Conservation (phyloP, 2,113 vertebrate species). For the Oreochromis aureus region DNA sequence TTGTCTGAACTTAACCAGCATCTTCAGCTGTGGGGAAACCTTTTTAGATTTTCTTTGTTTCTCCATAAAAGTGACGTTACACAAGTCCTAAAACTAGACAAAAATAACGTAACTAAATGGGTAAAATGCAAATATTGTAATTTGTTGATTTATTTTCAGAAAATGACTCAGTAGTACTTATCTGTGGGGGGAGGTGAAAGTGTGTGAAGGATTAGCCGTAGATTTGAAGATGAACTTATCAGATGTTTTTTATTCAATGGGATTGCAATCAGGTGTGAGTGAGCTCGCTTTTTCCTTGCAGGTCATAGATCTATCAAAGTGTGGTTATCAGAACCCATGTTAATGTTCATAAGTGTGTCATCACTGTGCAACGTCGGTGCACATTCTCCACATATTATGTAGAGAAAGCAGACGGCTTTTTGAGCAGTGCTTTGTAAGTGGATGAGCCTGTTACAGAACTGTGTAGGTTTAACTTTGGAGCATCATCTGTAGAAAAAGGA, state of each 20-base stretch:
- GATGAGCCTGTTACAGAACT: neutral
- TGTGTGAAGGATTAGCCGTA: accelerated
- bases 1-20: neutral
- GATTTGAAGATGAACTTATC: neutral
- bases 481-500: neutral
- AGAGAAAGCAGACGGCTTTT: neutral
- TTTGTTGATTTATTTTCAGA: neutral
- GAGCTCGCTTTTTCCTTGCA: accelerated
- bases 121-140: neutral
- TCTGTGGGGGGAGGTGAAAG: neutral
- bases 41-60: neutral
- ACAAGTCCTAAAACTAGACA: neutral
- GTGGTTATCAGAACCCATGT: accelerated
- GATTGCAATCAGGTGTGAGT: neutral
- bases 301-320: neutral
- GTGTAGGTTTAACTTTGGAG: neutral
- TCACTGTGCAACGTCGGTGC: neutral
- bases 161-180: accelerated
- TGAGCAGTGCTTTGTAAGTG: neutral
- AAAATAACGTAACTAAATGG: neutral
- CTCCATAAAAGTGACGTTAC: neutral
- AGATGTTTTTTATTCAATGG: neutral
- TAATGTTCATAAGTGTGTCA: neutral
- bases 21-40: accelerated
- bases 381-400: neutral